These are phyloP conservation scores for Hydrotaea diabolus DNA, from an alignment of 2,888 invertebrate genomes.

Conservation along the genomic window DNA sequence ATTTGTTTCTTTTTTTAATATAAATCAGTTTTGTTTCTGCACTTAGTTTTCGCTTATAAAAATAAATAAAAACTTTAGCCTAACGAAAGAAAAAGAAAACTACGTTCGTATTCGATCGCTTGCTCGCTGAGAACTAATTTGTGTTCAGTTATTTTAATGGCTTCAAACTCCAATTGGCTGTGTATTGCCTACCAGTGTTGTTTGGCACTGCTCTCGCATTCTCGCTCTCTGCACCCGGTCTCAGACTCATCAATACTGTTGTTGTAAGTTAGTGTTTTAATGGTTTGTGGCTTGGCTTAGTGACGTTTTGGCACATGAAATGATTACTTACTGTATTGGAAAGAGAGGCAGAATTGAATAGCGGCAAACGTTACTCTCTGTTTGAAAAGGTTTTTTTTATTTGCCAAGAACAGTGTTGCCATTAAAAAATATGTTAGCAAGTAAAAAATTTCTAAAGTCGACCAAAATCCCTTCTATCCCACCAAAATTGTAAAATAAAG, in stretches of 20 bases:
- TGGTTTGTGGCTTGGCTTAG: constrained; percentile 52
- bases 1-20: constrained; percentile 43
- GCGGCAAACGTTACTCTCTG: not conserved
- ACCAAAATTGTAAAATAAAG: too few relatives aligned
- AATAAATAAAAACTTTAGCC: constrained; percentile 43
- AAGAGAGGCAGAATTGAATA: not conserved
- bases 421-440: too few relatives aligned
- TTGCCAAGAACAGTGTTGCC: too few relatives aligned
- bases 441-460: too few relatives aligned
- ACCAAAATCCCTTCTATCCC: too few relatives aligned
- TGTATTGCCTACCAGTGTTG: constrained; percentile 32
- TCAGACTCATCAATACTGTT: not conserved
- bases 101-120: constrained; percentile 67
- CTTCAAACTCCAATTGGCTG: constrained; percentile 60
- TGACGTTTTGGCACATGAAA: not conserved
- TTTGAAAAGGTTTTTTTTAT: not conserved
- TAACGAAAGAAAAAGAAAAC: constrained; percentile 48
- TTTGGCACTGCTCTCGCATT: constrained; percentile 43
- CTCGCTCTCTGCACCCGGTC: constrained; percentile 19
- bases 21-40: constrained; percentile 38
- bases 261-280: constrained; percentile 2
- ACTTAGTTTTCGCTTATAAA: constrained; percentile 61
- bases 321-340: too few relatives aligned
- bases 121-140: constrained; percentile 68
- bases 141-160: constrained; percentile 52